Conservation (phyloP, 2,113 vertebrate genomes). For the Neofelis nebulosa region DNA sequence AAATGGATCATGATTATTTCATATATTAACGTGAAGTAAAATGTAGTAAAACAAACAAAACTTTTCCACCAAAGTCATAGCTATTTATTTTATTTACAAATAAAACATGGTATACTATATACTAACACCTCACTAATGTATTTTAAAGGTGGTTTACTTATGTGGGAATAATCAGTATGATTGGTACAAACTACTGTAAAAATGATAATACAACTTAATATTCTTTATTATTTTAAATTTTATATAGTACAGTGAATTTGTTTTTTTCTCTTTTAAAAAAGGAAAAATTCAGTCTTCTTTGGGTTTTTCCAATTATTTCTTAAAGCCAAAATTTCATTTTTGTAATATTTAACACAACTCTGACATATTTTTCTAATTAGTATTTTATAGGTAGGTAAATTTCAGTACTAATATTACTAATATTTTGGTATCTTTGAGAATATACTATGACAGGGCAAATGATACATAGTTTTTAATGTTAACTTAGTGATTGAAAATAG, state of each 20-base stretch:
- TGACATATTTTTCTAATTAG: neutral
- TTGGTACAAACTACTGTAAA: neutral
- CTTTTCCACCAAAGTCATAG: neutral
- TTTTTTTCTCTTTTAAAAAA: neutral
- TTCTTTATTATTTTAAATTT: neutral
- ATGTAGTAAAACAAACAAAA: neutral
- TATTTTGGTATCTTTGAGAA: neutral
- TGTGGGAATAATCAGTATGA: neutral
- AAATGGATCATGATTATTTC: neutral
- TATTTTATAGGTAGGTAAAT: neutral
- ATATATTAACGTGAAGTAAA: slow-evolving; percentile 22
- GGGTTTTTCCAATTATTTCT: neutral
- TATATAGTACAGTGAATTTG: neutral
- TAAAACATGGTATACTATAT: neutral
- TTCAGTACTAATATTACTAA: neutral
- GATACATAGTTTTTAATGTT: neutral
- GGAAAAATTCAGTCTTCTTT: neutral
- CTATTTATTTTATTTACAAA: neutral
- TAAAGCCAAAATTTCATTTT: neutral
- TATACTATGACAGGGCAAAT: neutral
- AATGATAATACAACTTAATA: neutral
- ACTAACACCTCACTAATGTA: neutral
- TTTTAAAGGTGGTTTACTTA: neutral
- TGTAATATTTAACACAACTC: neutral
- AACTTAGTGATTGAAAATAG: neutral